These are phyloP conservation scores for Oryzaephilus surinamensis DNA, from an alignment of 1,140 invertebrate genomes.

Conservation along the genomic window DNA sequence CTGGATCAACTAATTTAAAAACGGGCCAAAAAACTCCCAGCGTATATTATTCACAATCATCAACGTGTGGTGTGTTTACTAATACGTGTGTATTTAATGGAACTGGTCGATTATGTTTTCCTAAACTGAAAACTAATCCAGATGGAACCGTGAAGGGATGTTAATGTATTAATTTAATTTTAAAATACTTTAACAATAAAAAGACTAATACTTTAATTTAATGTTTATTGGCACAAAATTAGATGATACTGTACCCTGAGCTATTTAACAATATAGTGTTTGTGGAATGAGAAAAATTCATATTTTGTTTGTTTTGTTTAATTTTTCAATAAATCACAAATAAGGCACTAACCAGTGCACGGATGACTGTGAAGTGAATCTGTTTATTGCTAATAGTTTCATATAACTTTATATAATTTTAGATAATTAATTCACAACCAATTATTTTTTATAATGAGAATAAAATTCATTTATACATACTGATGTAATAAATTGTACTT, in stretches of 20 bases:
- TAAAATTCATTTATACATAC: no score
- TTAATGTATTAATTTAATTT: constrained; percentile 10
- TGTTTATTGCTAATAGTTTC: no score
- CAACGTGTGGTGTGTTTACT: constrained; percentile 74
- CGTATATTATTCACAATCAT: constrained; percentile 74
- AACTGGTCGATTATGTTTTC: constrained; percentile 67
- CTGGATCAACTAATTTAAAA: constrained; percentile 48
- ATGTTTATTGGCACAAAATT: constrained; percentile 1
- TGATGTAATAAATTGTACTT: no score
- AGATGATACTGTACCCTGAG: background rate
- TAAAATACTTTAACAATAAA: constrained; percentile 1
- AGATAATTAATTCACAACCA: no score
- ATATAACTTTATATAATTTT: no score
- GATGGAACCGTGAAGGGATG: constrained; percentile 45
- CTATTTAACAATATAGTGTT: no score
- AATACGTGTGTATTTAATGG: constrained; percentile 72
- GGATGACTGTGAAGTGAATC: constrained; percentile 8
- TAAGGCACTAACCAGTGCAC: constrained; percentile 12
- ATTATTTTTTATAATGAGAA: no score
- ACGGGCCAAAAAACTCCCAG: constrained; percentile 54
- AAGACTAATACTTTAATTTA: no score
- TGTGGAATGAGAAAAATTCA: no score
- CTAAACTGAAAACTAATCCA: constrained; percentile 49
- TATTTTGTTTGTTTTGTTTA: no score
- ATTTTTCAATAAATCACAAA: no score